Evolutionary conservation across 2,888 invertebrate species (phyloP).

Genomic region (Coremacera marginata): DNA sequence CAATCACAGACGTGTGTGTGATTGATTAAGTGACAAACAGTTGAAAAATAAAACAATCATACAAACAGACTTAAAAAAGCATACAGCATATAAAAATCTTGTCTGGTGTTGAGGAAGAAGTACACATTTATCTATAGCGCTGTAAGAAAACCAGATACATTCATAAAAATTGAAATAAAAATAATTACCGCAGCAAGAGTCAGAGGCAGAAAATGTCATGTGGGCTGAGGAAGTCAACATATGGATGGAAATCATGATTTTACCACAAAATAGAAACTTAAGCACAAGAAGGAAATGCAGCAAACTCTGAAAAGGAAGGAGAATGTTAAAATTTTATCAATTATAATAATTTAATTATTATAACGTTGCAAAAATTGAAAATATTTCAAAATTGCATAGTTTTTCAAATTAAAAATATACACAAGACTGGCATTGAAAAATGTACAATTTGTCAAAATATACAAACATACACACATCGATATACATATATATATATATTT

Average conservation of each 20-base stretch:
- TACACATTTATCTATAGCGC: background rate
- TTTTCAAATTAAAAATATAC: background rate
- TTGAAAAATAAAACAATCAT: conserved; percentile 49
- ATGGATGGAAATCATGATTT: background rate
- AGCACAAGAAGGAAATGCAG: background rate
- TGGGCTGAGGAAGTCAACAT: background rate
- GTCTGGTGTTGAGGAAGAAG: background rate
- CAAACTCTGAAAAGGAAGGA: background rate
- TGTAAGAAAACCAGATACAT: background rate
- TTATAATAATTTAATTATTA: background rate
- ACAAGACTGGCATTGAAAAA: conserved; percentile 22
- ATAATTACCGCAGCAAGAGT: background rate
- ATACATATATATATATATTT: background rate
- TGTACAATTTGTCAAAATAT: no score
- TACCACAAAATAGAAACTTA: background rate
- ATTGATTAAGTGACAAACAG: conserved; percentile 55
- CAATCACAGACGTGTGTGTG: conserved; percentile 50
- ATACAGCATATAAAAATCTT: background rate
- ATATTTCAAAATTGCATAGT: background rate
- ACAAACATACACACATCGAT: background rate
- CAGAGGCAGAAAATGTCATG: background rate
- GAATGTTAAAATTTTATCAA: background rate
- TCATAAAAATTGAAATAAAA: background rate
- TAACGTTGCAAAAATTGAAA: background rate
- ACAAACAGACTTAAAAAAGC: conserved; percentile 20